phyloP scores from a whole-genome alignment of 2,113 vertebrate species.

The Smithornis capensis region DNA sequence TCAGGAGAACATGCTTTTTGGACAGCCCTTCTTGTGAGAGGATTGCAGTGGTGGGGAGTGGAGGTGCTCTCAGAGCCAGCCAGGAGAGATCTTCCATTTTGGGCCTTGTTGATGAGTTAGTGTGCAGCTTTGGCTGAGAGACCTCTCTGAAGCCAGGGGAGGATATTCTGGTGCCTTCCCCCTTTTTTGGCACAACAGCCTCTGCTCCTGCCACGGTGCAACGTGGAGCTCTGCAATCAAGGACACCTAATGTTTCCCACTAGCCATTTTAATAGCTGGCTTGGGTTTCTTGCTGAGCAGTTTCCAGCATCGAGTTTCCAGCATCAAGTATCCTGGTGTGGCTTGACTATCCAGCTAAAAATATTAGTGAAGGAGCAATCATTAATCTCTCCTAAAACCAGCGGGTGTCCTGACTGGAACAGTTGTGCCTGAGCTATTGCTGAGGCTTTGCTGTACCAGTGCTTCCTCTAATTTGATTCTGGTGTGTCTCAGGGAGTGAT shows the following conservation, averaged over 20 bases:
- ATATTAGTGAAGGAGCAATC: neutral
- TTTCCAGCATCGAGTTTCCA: neutral
- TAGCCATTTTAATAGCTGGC: neutral
- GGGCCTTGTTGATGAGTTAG: neutral
- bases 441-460: neutral
- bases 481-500: neutral
- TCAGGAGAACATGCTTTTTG: neutral
- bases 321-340: neutral
- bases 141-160: neutral
- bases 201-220: neutral
- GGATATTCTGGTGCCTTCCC: neutral
- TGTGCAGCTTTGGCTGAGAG: neutral
- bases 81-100: neutral
- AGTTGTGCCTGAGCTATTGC: neutral
- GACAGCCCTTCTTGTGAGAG: fast-evolving
- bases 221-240: neutral
- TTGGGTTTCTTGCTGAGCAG: neutral
- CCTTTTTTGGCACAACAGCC: neutral
- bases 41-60: neutral
- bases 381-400: neutral
- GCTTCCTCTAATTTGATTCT: neutral
- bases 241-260: neutral
- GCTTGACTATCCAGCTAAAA: neutral
- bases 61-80: neutral
- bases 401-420: neutral